A percentile compares a stretch with the other conserved stretches of the same genome.
These are phyloP conservation scores for Callosobruchus maculatus DNA, from an alignment of 2,888 invertebrate species.

Conservation along the genomic window DNA sequence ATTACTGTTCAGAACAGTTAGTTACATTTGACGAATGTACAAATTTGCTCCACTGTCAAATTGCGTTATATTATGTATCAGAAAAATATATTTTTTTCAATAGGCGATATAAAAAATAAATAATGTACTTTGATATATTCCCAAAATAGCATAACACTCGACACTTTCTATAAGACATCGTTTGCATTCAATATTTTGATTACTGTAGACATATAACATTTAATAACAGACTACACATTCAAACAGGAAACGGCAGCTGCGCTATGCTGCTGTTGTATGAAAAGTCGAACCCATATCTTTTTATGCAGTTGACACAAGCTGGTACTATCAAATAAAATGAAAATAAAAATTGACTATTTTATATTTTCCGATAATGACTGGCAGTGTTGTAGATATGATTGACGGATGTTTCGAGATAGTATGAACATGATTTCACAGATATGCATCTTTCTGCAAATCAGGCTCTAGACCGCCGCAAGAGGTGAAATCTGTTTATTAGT, in stretches of 20 bases:
- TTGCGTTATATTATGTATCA: neutral
- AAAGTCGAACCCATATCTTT: neutral
- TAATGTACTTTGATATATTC: neutral
- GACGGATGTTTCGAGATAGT: neutral
- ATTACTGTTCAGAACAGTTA: too few species aligned
- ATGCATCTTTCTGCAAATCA: too few species aligned
- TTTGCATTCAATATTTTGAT: neutral
- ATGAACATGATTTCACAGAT: too few species aligned
- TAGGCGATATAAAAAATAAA: too few species aligned
- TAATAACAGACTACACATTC: neutral
- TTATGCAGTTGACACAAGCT: slow-evolving; percentile 35
- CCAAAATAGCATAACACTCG: neutral
- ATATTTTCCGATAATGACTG: slow-evolving; percentile 10
- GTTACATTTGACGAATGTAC: too few species aligned
- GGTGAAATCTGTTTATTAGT: too few species aligned
- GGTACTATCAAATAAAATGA: slow-evolving; percentile 47
- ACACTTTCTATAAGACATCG: neutral
- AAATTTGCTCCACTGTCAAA: too few species aligned
- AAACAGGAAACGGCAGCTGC: neutral
- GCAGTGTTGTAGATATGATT: neutral
- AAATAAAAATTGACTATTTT: slow-evolving; percentile 41
- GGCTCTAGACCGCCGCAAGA: too few species aligned
- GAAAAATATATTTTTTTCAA: too few species aligned
- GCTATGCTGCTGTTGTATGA: neutral
- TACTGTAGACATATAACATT: neutral